phyloP scores from a whole-genome alignment of 2,113 vertebrate species.

The Fregetta grallaria region DNA sequence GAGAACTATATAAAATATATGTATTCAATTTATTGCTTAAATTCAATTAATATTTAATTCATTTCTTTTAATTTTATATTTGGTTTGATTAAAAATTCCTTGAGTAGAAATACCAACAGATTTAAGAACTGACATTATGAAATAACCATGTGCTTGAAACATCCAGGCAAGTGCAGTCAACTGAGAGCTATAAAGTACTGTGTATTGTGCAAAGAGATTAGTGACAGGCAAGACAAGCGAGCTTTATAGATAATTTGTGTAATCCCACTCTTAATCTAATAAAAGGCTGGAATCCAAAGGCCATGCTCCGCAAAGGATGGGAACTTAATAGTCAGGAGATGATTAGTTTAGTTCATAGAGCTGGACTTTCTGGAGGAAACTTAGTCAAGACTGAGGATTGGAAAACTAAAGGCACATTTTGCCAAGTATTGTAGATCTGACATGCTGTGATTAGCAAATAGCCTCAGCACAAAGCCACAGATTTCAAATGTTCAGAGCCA shows the following conservation, averaged over 20 bases:
- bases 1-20: background rate
- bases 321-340: background rate
- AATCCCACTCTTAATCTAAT: background rate
- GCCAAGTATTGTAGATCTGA: background rate
- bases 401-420: background rate
- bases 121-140: background rate
- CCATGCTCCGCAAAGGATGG: background rate
- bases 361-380: background rate
- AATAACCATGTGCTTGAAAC: background rate
- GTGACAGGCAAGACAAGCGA: background rate
- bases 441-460: background rate
- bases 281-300: background rate
- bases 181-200: background rate
- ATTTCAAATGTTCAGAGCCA: background rate
- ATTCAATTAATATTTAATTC: background rate
- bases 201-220: background rate
- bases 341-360: background rate
- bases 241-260: background rate
- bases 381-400: background rate
- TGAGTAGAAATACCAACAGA: background rate
- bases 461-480: background rate
- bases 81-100: background rate
- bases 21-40: background rate
- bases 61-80: background rate
- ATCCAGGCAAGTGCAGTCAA: background rate